Base-by-base conservation (phyloP, 2,113 vertebrate genomes). In the Lycaon pictus region DNA sequence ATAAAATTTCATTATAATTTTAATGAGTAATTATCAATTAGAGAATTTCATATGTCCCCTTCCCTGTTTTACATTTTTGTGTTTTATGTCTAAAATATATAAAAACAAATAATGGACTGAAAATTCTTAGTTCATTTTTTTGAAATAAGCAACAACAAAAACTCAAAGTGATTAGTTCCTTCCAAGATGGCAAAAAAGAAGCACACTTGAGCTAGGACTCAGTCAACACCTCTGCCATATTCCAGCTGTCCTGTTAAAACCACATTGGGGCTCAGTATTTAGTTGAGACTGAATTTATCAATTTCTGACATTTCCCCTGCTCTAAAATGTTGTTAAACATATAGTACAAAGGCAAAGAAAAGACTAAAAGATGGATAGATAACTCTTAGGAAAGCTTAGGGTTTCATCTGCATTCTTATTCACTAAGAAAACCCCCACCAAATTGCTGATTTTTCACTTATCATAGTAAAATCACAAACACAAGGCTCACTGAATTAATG, bases 381-480 rank as follows among this genome's bases (percentile, higher is more conserved):
- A 79, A 71, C 37, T 89, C 76, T 89, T 81, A 80, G 51, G 10
- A 48, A 1, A 88, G 55, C 53, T 94, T 77, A 67, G 19, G 15
- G 35, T 87, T 95, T 92, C 32, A 90, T 93, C 76, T 88, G 58
- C 11, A 85, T 35, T 80, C 84, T 79, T 88, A 90, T 25, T 48
- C 55, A 67, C 69, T 63, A 80, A 56, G 77, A 88, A 81, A 79
- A 89, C 60, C 58, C 16, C 32, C 3, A 35, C 16, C 32, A 69
- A 69, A 69, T 67, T 72, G 86, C 63, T 71, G 55, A 89, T 81
- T 92, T 93, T 90, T 94, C 84, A 97, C 81, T 88, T 80, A 84
- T 67, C 63, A 63, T 16, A 93, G 95, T 90, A 76, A 95, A 97
- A 85, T 55, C 87, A 96, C 90, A 96, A 87, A 93, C 95, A 97